Conservation (phyloP, 2,797 vertebrate species). For the Staurois parvus region DNA sequence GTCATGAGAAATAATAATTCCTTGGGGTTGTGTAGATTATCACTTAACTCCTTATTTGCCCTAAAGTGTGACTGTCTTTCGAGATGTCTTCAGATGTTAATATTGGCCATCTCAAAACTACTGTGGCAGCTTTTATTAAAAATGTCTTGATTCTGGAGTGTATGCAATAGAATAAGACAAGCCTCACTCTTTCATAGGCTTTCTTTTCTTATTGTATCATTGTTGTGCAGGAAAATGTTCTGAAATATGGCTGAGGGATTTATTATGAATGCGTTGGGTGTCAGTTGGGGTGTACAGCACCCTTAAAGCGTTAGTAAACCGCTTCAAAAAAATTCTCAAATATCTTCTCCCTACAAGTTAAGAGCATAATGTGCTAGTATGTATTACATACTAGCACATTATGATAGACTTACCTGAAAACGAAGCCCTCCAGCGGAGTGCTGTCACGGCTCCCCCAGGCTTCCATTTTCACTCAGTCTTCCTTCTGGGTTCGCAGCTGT, state of each 20-base stretch:
- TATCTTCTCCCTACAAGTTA: too few relatives aligned
- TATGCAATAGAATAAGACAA: not conserved
- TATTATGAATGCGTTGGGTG: not conserved
- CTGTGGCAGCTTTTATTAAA: conserved; percentile 14
- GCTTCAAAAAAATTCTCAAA: too few relatives aligned
- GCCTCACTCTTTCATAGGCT: not conserved
- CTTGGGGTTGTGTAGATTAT: conserved; percentile 17
- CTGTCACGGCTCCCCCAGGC: too few relatives aligned
- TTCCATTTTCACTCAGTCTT: too few relatives aligned
- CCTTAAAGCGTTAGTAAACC: too few relatives aligned
- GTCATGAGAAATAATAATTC: conserved; percentile 47
- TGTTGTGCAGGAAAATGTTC: not conserved
- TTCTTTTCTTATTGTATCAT: not conserved
- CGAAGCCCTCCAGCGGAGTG: too few relatives aligned
- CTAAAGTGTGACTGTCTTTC: not conserved
- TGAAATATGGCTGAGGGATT: not conserved
- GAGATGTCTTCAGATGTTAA: conserved; percentile 3
- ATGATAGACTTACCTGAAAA: too few relatives aligned
- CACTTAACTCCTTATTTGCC: conserved; percentile 24
- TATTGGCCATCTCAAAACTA: not conserved
- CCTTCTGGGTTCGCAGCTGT: too few relatives aligned
- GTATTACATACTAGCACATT: too few relatives aligned
- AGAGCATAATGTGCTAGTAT: too few relatives aligned
- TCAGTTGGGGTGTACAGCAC: not conserved
- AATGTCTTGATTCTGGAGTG: not conserved